Evolutionary conservation across 2,797 vertebrate genomes (phyloP).

Genomic region (Diplodus sargus): DNA sequence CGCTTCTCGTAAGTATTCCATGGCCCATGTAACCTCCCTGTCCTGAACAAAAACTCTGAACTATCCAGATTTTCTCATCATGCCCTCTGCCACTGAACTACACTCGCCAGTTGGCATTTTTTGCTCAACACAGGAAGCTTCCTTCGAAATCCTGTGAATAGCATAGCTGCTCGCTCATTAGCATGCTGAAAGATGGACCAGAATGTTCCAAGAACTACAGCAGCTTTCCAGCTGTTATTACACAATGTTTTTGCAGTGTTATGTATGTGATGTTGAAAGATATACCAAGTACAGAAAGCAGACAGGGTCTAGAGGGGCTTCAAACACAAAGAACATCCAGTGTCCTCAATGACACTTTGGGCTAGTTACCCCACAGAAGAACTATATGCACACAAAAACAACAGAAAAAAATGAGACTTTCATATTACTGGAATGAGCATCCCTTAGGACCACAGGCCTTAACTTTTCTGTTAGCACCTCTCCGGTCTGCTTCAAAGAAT

Average conservation of each 20-base stretch:
- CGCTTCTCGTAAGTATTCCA: conserved; percentile 10
- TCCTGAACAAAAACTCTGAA: conserved; percentile 19
- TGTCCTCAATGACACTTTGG: conserved; percentile 50
- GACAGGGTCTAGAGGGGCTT: conserved; percentile 14
- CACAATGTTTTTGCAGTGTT: conserved; percentile 54
- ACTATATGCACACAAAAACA: conserved; percentile 42
- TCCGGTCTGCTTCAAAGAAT: conserved; percentile 39
- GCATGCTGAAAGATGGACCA: conserved; percentile 54
- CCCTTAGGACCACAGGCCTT: conserved; percentile 38
- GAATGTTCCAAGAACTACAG: conserved; percentile 55
- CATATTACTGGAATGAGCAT: conserved; percentile 48
- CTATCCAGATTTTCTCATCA: background rate
- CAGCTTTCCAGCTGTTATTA: conserved; percentile 37
- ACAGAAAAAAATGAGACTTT: conserved; percentile 17
- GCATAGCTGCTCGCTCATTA: conserved; percentile 16
- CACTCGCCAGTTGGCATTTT: conserved; percentile 19
- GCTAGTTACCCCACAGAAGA: conserved; percentile 39
- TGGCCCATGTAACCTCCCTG: conserved; percentile 27
- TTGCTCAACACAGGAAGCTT: conserved; percentile 61
- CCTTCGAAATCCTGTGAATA: conserved; percentile 34
- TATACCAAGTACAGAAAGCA: conserved; percentile 33
- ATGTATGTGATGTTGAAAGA: conserved; percentile 45
- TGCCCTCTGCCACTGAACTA: conserved; percentile 16
- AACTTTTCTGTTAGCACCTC: conserved; percentile 44
- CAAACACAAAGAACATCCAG: conserved; percentile 60